These are phyloP conservation scores for Oscheius myriophilus DNA, from an alignment of 2,888 invertebrate species.

Conservation along the genomic window DNA sequence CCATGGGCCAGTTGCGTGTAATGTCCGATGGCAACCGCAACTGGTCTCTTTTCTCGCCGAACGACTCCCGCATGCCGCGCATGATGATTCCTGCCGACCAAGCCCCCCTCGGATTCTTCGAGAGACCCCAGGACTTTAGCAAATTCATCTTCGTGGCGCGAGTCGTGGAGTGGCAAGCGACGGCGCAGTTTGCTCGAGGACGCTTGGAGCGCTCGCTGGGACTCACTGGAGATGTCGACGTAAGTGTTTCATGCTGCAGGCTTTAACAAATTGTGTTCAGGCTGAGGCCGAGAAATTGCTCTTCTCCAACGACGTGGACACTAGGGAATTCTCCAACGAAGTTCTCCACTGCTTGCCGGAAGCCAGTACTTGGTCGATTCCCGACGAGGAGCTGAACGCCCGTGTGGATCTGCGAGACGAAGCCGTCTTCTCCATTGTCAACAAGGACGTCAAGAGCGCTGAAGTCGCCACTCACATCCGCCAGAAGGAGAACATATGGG, in stretches of 20 bases:
- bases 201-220: constrained; percentile 81
- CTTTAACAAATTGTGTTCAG: constrained; percentile 16
- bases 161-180: constrained; percentile 75
- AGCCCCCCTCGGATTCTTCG: constrained; percentile 75
- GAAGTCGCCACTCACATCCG: constrained; percentile 91
- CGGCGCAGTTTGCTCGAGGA: constrained; percentile 78
- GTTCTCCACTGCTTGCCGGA: constrained; percentile 76
- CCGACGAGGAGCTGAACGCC: constrained; percentile 68
- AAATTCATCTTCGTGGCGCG: constrained; percentile 80
- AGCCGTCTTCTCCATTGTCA: constrained; percentile 94
- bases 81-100: constrained; percentile 79
- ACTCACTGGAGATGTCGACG: constrained; percentile 80
- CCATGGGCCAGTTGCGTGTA: constrained; percentile 80
- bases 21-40: constrained; percentile 75
- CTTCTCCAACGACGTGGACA: constrained; percentile 82
- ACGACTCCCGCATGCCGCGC: constrained; percentile 81
- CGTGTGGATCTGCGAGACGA: constrained; percentile 74
- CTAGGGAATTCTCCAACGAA: constrained; percentile 80
- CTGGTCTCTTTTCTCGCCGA: constrained; percentile 81
- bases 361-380: constrained; percentile 40
- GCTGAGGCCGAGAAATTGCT: constrained; percentile 85
- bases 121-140: constrained; percentile 72
- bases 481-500: constrained; percentile 58
- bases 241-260: background rate
- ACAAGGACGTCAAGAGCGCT: constrained; percentile 87